Evolutionary conservation across 30 jellyfish, hydroid and myxozoan genomes (phyloP).

Genomic region (Aurelia aurita): DNA sequence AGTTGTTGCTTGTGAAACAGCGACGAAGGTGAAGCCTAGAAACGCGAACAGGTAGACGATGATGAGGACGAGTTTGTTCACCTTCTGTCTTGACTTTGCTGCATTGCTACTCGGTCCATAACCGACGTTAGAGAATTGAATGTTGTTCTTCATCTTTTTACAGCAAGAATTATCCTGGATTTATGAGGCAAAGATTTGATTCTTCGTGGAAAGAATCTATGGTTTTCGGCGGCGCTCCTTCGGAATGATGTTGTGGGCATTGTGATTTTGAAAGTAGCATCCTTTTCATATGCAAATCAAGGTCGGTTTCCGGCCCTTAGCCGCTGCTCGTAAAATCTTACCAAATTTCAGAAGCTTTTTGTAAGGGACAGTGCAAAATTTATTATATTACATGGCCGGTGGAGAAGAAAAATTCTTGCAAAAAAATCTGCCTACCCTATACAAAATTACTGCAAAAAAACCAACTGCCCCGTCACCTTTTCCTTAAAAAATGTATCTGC

Average conservation of each 20-base stretch:
- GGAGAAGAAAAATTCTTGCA: too few species aligned
- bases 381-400: too few species aligned
- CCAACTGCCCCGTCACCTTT: too few species aligned
- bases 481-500: too few species aligned
- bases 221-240: slow-evolving; percentile 40
- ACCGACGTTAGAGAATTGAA: slow-evolving; percentile 7
- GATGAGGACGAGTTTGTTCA: slow-evolving; percentile 26
- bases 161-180: too few species aligned
- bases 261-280: not conserved
- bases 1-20: slow-evolving; percentile 77
- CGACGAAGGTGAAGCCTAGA: slow-evolving; percentile 66
- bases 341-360: too few species aligned
- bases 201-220: not conserved
- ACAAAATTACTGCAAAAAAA: too few species aligned
- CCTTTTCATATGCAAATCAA: slow-evolving; percentile 3
- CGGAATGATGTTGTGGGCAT: slow-evolving; percentile 12
- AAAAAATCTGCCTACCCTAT: too few species aligned
- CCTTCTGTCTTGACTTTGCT: slow-evolving; percentile 17
- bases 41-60: slow-evolving; percentile 64
- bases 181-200: too few species aligned
- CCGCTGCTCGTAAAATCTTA: too few species aligned
- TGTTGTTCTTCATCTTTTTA: slow-evolving; percentile 28
- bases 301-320: too few species aligned
- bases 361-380: too few species aligned
- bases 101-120: slow-evolving; percentile 36